Conservation (phyloP, 2,113 vertebrate species). For the Noturus placidus region DNA sequence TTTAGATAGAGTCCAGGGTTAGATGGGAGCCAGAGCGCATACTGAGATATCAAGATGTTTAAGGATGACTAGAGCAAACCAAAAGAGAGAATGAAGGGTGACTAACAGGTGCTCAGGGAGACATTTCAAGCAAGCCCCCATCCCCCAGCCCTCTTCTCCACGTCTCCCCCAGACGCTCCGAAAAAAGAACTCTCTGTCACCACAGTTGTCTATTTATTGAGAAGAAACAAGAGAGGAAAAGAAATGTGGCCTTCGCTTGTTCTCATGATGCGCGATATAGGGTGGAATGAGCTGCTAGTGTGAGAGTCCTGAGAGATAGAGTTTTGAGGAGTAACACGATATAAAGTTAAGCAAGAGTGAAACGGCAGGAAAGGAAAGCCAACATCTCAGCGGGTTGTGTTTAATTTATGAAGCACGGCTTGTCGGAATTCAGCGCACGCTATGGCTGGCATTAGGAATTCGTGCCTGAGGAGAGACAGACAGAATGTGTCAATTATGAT, state of each 20-base stretch:
- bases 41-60: slow-evolving; percentile 24
- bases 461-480: slow-evolving; percentile 43
- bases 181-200: slow-evolving; percentile 26
- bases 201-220: slow-evolving; percentile 35
- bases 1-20: slow-evolving; percentile 35
- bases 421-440: slow-evolving; percentile 17
- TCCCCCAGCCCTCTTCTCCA: not conserved
- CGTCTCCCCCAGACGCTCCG: not conserved
- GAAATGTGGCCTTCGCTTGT: slow-evolving; percentile 17
- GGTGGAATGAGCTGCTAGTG: slow-evolving; percentile 6
- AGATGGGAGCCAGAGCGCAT: slow-evolving; percentile 4
- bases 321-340: slow-evolving; percentile 24
- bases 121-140: not conserved
- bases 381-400: not conserved
- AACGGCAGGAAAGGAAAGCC: slow-evolving; percentile 27
- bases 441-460: slow-evolving; percentile 35
- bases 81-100: not conserved
- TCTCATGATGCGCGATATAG: slow-evolving; percentile 21
- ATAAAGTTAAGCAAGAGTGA: slow-evolving; percentile 33
- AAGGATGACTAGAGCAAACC: slow-evolving; percentile 37
- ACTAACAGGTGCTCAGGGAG: slow-evolving; percentile 29
- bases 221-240: not conserved
- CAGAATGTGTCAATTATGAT: slow-evolving; percentile 51
- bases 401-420: slow-evolving; percentile 46
- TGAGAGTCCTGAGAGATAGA: not conserved